A percentile compares a stretch with the other conserved stretches of the same genome.
phyloP scores from a whole-genome alignment of 1,140 invertebrate species.

The Diplogasteroides magnus region DNA sequence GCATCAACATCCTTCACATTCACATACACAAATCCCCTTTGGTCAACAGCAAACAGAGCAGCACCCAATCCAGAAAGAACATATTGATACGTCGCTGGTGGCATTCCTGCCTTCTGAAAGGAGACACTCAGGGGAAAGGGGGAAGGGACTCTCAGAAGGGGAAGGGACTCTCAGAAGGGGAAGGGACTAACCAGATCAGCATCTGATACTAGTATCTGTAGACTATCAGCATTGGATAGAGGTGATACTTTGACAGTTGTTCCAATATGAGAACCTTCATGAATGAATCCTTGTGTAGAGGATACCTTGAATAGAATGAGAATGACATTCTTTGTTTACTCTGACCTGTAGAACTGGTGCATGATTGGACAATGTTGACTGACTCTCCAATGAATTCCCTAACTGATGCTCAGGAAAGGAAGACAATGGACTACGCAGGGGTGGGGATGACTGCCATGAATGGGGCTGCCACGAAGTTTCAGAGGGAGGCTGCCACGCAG shows the following conservation, averaged over 20 bases:
- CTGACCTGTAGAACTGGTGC: no score
- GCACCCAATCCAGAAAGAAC: constrained; percentile 49
- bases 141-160: constrained; percentile 2
- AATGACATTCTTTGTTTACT: no score
- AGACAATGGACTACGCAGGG: background rate
- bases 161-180: background rate
- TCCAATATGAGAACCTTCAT: constrained; percentile 43
- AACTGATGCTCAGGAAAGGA: background rate
- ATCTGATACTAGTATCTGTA: constrained; percentile 54
- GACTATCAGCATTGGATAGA: constrained; percentile 32
- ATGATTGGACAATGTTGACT: constrained; percentile 9
- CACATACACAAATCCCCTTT: constrained; percentile 50
- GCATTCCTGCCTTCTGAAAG: constrained; percentile 51
- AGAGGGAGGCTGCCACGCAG: background rate
- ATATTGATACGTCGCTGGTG: constrained; percentile 54
- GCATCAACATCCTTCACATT: constrained; percentile 40
- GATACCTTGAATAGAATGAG: constrained; percentile 48
- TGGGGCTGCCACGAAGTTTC: constrained; percentile 8
- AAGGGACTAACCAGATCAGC: constrained; percentile 42
- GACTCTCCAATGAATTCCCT: constrained; percentile 2
- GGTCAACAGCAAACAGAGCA: constrained; percentile 53
- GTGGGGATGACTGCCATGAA: constrained; percentile 7
- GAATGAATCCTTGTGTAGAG: constrained; percentile 47
- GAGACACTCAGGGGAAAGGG: constrained; percentile 2
- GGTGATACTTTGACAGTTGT: constrained; percentile 47